These are phyloP conservation scores for Diachrysia chrysitis DNA, from an alignment of 2,888 invertebrate species.

Conservation along the genomic window DNA sequence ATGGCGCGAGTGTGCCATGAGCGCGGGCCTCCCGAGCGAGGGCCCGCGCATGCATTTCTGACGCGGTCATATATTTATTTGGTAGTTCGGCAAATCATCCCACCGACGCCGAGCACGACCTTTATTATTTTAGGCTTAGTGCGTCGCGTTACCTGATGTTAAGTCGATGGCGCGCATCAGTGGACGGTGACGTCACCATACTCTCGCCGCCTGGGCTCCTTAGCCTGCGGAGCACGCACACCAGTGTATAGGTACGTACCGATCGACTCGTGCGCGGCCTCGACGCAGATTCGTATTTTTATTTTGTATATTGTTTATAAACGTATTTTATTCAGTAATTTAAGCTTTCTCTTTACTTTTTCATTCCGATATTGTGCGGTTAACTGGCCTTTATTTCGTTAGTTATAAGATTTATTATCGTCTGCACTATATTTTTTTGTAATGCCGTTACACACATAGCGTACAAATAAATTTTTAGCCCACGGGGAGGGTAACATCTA, in stretches of 20 bases:
- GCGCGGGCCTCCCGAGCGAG: slow-evolving; percentile 46
- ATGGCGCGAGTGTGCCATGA: slow-evolving; percentile 80
- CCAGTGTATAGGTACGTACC: neutral
- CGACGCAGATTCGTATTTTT: slow-evolving; percentile 66
- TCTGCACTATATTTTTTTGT: slow-evolving; percentile 31
- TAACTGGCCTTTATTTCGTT: slow-evolving; percentile 57
- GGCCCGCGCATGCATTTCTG: slow-evolving; percentile 72
- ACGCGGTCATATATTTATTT: slow-evolving; percentile 83
- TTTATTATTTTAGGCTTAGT: slow-evolving; percentile 77
- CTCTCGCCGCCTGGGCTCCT: neutral
- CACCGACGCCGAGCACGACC: slow-evolving; percentile 85
- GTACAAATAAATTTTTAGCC: slow-evolving; percentile 35
- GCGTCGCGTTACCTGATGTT: slow-evolving; percentile 85
- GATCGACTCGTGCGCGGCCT: slow-evolving; percentile 60
- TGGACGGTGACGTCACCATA: slow-evolving; percentile 33
- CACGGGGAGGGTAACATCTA: slow-evolving; percentile 51
- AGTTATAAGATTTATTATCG: slow-evolving; percentile 47
- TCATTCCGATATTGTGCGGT: slow-evolving; percentile 76
- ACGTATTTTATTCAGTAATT: slow-evolving; percentile 62
- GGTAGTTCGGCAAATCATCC: slow-evolving; percentile 81
- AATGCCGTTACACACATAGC: slow-evolving; percentile 51
- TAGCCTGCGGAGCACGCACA: neutral
- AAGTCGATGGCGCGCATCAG: slow-evolving; percentile 68
- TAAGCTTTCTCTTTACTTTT: slow-evolving; percentile 77
- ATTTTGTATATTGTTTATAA: slow-evolving; percentile 68